A percentile compares a stretch with the other conserved stretches of the same genome.
Conservation (phyloP, 2,888 invertebrate species). For the Parascotia fuliginaria region DNA sequence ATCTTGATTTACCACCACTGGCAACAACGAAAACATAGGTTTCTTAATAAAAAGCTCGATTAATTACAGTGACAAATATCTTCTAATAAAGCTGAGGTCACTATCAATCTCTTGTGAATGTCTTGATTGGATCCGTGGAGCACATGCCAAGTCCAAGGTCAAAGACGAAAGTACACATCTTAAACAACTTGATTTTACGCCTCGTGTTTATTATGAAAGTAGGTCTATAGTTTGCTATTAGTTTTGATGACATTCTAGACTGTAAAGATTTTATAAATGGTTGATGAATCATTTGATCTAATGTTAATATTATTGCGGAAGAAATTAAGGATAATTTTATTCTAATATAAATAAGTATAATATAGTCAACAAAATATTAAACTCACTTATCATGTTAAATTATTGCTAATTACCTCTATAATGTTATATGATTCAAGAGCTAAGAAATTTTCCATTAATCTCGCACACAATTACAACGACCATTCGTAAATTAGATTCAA, state of each 20-base stretch:
- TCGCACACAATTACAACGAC: constrained; percentile 26
- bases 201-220: background rate
- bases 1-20: background rate
- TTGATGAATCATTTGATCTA: too few species aligned
- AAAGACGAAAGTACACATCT: constrained; percentile 20
- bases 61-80: constrained; percentile 67
- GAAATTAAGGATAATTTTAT: background rate
- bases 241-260: too few species aligned
- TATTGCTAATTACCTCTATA: constrained; percentile 30
- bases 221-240: background rate
- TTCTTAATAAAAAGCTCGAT: constrained; percentile 20
- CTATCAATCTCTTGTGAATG: constrained; percentile 70
- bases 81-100: constrained; percentile 57
- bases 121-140: constrained; percentile 67
- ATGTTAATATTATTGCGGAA: too few species aligned
- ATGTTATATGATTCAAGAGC: constrained; percentile 37
- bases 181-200: background rate
- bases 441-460: constrained; percentile 30
- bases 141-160: constrained; percentile 51
- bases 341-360: constrained; percentile 18
- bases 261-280: too few species aligned
- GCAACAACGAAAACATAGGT: background rate
- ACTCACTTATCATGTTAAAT: constrained; percentile 11
- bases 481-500: constrained; percentile 38
- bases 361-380: constrained; percentile 6